Percentiles rank a stretch among this genome's conserved stretches.
These are phyloP conservation scores for Psittacus erithacus DNA, from an alignment of 2,113 vertebrate genomes.

Conservation along the genomic window DNA sequence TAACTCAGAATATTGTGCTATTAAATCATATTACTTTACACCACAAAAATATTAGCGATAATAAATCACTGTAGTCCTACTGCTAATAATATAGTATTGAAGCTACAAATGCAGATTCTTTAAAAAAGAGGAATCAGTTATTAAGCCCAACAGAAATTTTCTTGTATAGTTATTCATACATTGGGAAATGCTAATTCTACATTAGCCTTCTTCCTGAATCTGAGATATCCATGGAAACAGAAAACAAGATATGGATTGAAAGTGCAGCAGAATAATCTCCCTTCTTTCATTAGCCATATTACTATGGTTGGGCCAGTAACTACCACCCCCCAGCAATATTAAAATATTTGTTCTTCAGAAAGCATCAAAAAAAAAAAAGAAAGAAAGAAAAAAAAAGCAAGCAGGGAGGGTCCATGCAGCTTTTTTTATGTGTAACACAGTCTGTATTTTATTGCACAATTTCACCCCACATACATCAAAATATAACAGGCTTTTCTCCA, in stretches of 20 bases:
- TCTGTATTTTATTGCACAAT: neutral
- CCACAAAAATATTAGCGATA: neutral
- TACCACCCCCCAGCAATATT: neutral
- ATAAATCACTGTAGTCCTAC: neutral
- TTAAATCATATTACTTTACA: neutral
- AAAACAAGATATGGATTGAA: neutral
- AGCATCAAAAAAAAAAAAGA: accelerated
- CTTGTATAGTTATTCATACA: neutral
- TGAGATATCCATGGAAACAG: neutral
- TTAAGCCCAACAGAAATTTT: neutral
- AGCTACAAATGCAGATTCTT: neutral
- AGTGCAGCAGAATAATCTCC: neutral
- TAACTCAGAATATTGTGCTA: neutral
- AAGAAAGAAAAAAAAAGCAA: neutral
- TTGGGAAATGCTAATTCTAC: neutral
- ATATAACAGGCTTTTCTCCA: neutral
- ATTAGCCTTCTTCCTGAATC: neutral
- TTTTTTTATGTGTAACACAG: neutral
- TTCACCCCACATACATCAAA: neutral
- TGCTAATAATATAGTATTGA: neutral
- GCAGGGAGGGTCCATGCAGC: neutral
- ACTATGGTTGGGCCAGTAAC: neutral
- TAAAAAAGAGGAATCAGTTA: neutral
- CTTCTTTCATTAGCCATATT: neutral
- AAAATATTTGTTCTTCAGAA: neutral